These are phyloP conservation scores for Drosophila kambysellisi DNA, from an alignment of 2,888 invertebrate genomes.

Conservation along the genomic window DNA sequence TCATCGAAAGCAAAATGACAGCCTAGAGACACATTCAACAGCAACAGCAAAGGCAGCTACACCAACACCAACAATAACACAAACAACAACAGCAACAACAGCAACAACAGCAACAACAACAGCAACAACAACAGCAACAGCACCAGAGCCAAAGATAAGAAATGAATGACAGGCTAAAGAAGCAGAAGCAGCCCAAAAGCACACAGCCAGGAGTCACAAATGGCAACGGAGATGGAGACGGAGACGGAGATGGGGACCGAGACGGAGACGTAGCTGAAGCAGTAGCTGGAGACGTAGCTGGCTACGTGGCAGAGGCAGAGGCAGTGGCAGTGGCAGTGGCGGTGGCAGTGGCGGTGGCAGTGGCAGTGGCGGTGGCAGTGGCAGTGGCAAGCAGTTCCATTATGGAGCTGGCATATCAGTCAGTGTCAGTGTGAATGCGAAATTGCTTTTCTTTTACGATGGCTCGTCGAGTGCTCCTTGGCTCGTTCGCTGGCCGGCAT, in stretches of 20 bases:
- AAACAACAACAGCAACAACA: conserved; percentile 53
- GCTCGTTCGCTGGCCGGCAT: conserved; percentile 1
- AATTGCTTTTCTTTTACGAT: conserved; percentile 77
- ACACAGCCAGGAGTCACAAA: conserved; percentile 44
- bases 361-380: conserved; percentile 2
- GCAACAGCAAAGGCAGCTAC: conserved; percentile 56
- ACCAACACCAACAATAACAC: conserved; percentile 41
- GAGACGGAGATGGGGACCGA: neutral
- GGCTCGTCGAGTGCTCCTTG: conserved; percentile 35
- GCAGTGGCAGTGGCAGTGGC: neutral
- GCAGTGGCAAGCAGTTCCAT: conserved; percentile 25
- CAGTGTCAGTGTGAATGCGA: conserved; percentile 78
- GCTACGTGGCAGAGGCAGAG: neutral
- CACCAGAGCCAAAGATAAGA: conserved; percentile 69
- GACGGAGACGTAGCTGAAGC: neutral
- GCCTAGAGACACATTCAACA: conserved; percentile 84
- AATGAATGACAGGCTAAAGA: conserved; percentile 72
- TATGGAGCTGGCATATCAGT: conserved; percentile 68
- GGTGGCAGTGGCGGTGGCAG: conserved; percentile 2
- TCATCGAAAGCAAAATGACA: conserved; percentile 85
- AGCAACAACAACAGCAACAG: conserved; percentile 57
- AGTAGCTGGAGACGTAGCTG: neutral
- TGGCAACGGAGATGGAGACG: conserved; percentile 1
- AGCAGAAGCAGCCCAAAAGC: conserved; percentile 31
- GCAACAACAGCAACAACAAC: conserved; percentile 54